A percentile compares a stretch with the other conserved stretches of the same genome.
Conservation (phyloP, 2,797 vertebrate genomes). For the Thripadectes ignobilis region DNA sequence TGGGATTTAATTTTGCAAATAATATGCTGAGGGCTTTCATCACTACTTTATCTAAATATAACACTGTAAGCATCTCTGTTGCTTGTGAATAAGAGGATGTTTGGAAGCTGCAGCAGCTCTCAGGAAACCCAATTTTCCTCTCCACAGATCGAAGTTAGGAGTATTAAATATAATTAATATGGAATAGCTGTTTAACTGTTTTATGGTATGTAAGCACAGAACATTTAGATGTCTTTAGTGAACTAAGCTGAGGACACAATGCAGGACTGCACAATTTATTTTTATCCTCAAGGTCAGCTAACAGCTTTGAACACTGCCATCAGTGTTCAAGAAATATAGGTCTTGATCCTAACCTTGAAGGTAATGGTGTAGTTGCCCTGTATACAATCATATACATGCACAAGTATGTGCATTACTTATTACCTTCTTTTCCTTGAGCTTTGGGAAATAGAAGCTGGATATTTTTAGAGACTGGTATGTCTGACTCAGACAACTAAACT, state of each 20-base stretch:
- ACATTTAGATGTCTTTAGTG: background rate
- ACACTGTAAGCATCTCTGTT: background rate
- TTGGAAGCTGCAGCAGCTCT: constrained; percentile 34
- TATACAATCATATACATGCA: background rate
- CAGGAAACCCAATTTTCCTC: constrained; percentile 42
- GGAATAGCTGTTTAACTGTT: constrained; percentile 35
- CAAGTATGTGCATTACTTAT: background rate
- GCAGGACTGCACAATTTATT: constrained; percentile 24
- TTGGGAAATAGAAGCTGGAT: background rate
- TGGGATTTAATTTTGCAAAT: constrained; percentile 39
- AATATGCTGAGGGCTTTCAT: constrained; percentile 17
- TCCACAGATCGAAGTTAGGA: constrained; percentile 30
- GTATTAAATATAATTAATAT: constrained; percentile 46
- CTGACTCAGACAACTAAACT: background rate
- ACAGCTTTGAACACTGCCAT: constrained; percentile 6
- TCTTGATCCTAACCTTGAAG: background rate
- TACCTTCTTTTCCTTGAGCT: background rate
- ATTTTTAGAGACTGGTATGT: background rate
- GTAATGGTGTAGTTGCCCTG: background rate
- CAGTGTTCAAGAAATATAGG: background rate
- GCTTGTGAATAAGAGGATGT: constrained; percentile 35
- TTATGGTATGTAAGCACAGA: constrained; percentile 26
- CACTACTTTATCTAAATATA: constrained; percentile 50
- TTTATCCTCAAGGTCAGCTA: constrained; percentile 46
- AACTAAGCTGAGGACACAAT: background rate